A percentile compares a stretch with the other conserved stretches of the same genome.
Evolutionary conservation across 2,113 vertebrate genomes (phyloP).

Genomic region (Cyprinus carpio): DNA sequence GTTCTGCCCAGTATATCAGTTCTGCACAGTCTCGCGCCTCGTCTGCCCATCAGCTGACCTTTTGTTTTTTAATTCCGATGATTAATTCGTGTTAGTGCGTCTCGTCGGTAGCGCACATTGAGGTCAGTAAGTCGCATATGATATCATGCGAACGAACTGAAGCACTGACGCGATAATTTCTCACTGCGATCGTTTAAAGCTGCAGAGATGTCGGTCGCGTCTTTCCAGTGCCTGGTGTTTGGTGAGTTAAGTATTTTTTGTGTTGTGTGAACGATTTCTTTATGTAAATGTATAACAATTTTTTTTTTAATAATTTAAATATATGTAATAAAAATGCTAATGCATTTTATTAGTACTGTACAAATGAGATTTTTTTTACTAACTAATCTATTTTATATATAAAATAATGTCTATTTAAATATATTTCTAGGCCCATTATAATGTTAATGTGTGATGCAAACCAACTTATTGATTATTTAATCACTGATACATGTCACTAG

Average conservation of each 20-base stretch:
- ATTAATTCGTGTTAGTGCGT: not conserved
- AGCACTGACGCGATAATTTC: not conserved
- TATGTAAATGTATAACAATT: not conserved
- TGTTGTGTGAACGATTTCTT: not conserved
- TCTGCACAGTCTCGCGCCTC: not conserved
- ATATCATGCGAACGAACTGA: conserved; percentile 9
- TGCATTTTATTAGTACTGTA: too few relatives aligned
- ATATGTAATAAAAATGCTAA: too few relatives aligned
- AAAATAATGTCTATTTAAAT: not conserved
- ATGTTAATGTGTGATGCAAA: not conserved
- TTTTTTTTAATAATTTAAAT: not conserved
- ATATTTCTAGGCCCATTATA: not conserved
- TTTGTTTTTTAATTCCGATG: conserved; percentile 1
- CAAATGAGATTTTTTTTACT: too few relatives aligned
- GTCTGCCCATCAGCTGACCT: not conserved
- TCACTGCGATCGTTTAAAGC: not conserved
- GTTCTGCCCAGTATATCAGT: not conserved
- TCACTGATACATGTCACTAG: not conserved
- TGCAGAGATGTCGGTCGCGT: conserved; percentile 35
- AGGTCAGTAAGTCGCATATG: conserved; percentile 39
- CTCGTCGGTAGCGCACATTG: not conserved
- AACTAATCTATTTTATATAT: too few relatives aligned
- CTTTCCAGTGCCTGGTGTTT: conserved; percentile 20
- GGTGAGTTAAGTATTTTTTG: conserved; percentile 33
- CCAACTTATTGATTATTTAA: not conserved